A percentile compares a stretch with the other conserved stretches of the same genome.
These are phyloP conservation scores for Hermodice carunculata DNA, from an alignment of 2,888 invertebrate genomes.

Conservation along the genomic window DNA sequence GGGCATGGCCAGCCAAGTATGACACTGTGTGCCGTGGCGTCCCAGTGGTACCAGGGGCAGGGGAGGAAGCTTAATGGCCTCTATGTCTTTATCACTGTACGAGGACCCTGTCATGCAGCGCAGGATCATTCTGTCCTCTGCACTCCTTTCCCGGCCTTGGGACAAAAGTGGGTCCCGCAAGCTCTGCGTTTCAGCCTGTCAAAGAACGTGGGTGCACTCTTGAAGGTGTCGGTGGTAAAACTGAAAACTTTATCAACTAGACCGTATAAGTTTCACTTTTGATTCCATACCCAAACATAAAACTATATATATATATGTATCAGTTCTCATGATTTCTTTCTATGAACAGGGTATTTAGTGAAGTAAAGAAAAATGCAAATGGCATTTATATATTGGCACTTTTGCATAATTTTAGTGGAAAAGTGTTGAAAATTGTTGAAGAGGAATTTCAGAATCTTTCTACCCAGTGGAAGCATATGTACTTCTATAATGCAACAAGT, in stretches of 20 bases:
- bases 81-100: constrained; percentile 59
- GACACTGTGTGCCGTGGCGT: constrained; percentile 61
- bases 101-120: constrained; percentile 59
- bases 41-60: constrained; percentile 64
- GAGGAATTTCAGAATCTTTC: no score
- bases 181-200: constrained; percentile 47
- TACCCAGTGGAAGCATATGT: no score
- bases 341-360: not conserved
- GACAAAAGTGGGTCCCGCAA: constrained; percentile 60
- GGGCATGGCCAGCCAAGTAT: constrained; percentile 63
- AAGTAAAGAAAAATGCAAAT: not conserved
- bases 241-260: no score
- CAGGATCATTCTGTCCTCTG: constrained; percentile 60
- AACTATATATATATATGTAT: no score
- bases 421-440: no score
- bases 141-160: constrained; percentile 52
- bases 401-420: no score
- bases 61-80: constrained; percentile 51
- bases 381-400: no score
- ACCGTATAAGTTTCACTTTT: no score
- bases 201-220: no score
- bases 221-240: no score
- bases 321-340: not conserved
- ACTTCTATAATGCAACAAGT: no score
- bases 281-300: no score